Conservation (phyloP, 2,797 vertebrate species). For the Chelon auratus region DNA sequence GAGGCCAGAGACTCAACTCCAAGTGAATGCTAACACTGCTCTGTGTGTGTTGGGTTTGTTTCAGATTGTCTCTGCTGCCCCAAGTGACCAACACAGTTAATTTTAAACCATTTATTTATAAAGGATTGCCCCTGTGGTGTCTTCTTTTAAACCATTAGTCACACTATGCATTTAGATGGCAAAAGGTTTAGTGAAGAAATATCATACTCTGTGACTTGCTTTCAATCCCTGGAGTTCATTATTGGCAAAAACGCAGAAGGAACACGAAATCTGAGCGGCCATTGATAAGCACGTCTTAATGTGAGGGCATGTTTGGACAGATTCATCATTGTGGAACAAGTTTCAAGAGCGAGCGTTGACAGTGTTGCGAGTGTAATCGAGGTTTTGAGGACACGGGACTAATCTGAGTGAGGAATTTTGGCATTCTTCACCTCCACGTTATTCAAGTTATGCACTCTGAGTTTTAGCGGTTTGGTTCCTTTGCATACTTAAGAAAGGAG, state of each 20-base stretch:
- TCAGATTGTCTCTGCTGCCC: neutral
- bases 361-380: conserved; percentile 21
- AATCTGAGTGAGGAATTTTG: conserved; percentile 33
- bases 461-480: conserved; percentile 8
- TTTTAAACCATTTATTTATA: neutral
- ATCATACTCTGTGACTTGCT: neutral
- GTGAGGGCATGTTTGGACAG: conserved; percentile 33
- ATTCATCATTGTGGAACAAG: conserved; percentile 7
- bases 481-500: neutral
- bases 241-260: neutral
- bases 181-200: neutral
- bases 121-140: neutral
- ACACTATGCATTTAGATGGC: neutral
- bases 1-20: too few relatives aligned
- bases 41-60: neutral
- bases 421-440: conserved; percentile 1
- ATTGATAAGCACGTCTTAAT: conserved; percentile 16
- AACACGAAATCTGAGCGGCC: conserved; percentile 15
- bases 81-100: neutral
- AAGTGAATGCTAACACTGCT: neutral
- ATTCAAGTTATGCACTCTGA: neutral
- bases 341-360: conserved; percentile 24
- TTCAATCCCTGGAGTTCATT: conserved; percentile 12
- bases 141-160: neutral
- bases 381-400: conserved; percentile 28